These are phyloP conservation scores for Bolinopsis microptera DNA, from an alignment of 37 sponge, comb jelly and placozoan genomes.

Conservation along the genomic window DNA sequence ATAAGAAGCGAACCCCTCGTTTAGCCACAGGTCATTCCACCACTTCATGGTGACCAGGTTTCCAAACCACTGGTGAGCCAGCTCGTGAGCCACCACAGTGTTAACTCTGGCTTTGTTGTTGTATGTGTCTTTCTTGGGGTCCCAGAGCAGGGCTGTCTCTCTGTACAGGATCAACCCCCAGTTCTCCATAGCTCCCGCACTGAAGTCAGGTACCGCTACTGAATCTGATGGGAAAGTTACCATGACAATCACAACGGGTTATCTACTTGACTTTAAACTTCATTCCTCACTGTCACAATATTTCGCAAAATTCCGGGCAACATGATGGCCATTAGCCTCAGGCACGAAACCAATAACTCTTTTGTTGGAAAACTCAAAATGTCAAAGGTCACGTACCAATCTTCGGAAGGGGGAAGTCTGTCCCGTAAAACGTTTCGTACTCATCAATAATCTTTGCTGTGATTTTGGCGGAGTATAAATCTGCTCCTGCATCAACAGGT, in stretches of 20 bases:
- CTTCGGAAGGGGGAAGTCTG: slow-evolving; percentile 49
- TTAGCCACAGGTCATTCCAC: slow-evolving; percentile 99
- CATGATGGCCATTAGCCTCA: too few relatives aligned
- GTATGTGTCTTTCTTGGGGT: slow-evolving; percentile 28
- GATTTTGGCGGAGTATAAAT: not conserved
- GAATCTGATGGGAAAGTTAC: too few relatives aligned
- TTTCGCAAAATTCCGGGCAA: too few relatives aligned
- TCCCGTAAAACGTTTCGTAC: slow-evolving; percentile 57
- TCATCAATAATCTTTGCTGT: not conserved
- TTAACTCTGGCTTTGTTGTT: slow-evolving; percentile 22
- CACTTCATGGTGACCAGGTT: slow-evolving; percentile 98
- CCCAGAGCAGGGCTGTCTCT: slow-evolving; percentile 58
- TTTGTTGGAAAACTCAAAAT: too few relatives aligned
- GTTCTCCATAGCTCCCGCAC: slow-evolving; percentile 68
- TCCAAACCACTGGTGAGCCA: slow-evolving; percentile 94
- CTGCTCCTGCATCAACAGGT: not conserved
- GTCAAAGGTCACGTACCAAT: too few relatives aligned
- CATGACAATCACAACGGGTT: too few relatives aligned
- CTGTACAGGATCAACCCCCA: slow-evolving; percentile 64
- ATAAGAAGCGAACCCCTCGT: slow-evolving; percentile 96
- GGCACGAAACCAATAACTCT: too few relatives aligned
- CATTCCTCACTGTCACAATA: too few relatives aligned
- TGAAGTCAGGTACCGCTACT: slow-evolving; percentile 66
- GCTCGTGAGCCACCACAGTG: slow-evolving; percentile 58
- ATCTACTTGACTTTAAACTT: too few relatives aligned